A percentile compares a stretch with the other conserved stretches of the same genome.
Conservation (phyloP, 2,113 vertebrate genomes). For the Mobula birostris region DNA sequence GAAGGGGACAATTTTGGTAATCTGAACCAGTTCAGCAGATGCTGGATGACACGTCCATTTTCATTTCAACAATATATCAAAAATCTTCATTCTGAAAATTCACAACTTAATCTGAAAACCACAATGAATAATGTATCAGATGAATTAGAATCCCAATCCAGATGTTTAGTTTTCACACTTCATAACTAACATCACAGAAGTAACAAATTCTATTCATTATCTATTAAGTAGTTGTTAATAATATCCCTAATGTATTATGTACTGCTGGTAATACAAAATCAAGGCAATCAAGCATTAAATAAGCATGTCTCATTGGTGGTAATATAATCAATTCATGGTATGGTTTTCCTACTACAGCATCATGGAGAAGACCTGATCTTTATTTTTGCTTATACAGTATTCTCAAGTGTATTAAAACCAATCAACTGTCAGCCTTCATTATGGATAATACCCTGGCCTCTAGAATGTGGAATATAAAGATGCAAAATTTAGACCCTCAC, state of each 20-base stretch:
- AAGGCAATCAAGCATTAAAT: not conserved
- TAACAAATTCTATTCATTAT: conserved; percentile 22
- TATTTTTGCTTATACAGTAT: not conserved
- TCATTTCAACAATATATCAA: not conserved
- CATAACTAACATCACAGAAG: not conserved
- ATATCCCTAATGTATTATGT: not conserved
- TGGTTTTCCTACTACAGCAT: not conserved
- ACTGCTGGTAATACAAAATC: not conserved
- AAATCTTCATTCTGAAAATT: not conserved
- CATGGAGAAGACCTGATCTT: not conserved
- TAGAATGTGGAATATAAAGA: too few relatives aligned
- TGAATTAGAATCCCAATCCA: not conserved
- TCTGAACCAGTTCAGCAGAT: not conserved
- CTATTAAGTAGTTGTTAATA: conserved; percentile 13
- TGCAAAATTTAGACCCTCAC: too few relatives aligned
- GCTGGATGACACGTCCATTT: not conserved
- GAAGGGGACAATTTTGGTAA: not conserved
- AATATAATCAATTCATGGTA: not conserved
- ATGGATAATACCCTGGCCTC: not conserved
- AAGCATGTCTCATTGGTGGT: too few relatives aligned
- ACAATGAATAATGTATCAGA: not conserved
- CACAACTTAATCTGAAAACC: not conserved
- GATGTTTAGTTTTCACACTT: conserved; percentile 28
- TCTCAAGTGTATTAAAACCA: not conserved
- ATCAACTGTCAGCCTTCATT: not conserved